phyloP scores from a whole-genome alignment of 2,797 vertebrate genomes.

The Coccyzus lansbergi region DNA sequence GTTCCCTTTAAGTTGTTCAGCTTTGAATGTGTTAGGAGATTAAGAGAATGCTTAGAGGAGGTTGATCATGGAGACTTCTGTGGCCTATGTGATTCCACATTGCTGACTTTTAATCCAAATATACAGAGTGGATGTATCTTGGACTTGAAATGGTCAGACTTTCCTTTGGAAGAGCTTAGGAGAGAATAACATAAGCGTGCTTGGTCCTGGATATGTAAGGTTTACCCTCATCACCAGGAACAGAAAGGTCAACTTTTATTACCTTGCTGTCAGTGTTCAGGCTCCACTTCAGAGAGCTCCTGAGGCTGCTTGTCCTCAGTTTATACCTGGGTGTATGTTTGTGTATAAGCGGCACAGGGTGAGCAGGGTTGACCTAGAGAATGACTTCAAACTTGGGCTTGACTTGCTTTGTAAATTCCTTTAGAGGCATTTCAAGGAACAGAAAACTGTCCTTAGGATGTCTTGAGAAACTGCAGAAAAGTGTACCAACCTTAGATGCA shows the following conservation, averaged over 20 bases:
- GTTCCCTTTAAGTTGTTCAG: not conserved
- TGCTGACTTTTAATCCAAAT: not conserved
- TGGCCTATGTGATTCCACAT: not conserved
- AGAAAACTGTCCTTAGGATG: not conserved
- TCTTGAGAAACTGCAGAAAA: not conserved
- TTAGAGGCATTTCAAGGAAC: not conserved
- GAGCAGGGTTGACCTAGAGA: constrained; percentile 13
- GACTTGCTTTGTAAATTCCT: not conserved
- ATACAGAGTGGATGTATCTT: not conserved
- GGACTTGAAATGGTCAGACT: not conserved
- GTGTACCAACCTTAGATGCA: not conserved
- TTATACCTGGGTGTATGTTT: not conserved
- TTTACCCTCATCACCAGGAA: not conserved
- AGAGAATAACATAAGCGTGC: not conserved
- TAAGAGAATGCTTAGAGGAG: not conserved
- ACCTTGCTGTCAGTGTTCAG: not conserved
- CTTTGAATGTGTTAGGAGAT: not conserved
- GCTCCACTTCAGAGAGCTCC: not conserved
- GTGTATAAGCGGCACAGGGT: not conserved
- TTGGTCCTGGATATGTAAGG: not conserved
- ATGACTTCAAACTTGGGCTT: not conserved
- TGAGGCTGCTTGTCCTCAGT: not conserved
- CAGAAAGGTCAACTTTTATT: not conserved
- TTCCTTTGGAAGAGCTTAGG: not conserved
- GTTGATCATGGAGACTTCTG: not conserved